These are phyloP conservation scores for Lampropteryx suffumata DNA, from an alignment of 2,888 invertebrate genomes.

Conservation along the genomic window DNA sequence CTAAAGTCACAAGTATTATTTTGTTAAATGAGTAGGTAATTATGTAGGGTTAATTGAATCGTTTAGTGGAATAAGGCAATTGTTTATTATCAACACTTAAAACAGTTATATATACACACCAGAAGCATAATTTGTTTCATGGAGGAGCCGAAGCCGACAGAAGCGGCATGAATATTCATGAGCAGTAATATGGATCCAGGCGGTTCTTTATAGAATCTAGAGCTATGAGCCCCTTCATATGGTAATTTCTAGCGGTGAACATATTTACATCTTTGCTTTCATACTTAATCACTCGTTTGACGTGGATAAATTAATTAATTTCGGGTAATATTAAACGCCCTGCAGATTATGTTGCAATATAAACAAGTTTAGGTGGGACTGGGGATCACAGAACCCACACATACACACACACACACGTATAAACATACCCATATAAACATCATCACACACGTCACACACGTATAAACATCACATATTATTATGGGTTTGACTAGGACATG, in stretches of 20 bases:
- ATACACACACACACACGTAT: too few species aligned
- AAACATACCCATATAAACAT: too few species aligned
- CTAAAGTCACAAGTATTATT: too few species aligned
- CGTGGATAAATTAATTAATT: too few species aligned
- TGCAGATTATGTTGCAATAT: too few species aligned
- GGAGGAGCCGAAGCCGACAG: slow-evolving; percentile 34
- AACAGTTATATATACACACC: slow-evolving; percentile 17
- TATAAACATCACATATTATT: too few species aligned
- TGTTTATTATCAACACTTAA: slow-evolving; percentile 26
- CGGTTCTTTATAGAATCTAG: slow-evolving; percentile 42
- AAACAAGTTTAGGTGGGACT: too few species aligned
- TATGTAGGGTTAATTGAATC: slow-evolving; percentile 18
- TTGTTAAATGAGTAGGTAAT: neutral
- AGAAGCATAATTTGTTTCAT: slow-evolving; percentile 39
- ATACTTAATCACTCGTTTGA: slow-evolving; percentile 20
- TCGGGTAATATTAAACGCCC: too few species aligned
- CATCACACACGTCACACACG: too few species aligned
- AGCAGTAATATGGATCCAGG: slow-evolving; percentile 35
- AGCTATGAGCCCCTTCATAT: slow-evolving; percentile 40
- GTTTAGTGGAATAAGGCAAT: slow-evolving; percentile 24
- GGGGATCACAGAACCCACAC: too few species aligned
- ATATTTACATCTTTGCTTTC: slow-evolving; percentile 30
- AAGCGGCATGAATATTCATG: slow-evolving; percentile 47
- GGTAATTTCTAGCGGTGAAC: slow-evolving; percentile 35
- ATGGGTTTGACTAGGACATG: too few species aligned